Percentiles rank a stretch among this genome's conserved stretches.
Conservation (phyloP, 2,797 vertebrate genomes). For the Pseudochaenichthys georgianus region DNA sequence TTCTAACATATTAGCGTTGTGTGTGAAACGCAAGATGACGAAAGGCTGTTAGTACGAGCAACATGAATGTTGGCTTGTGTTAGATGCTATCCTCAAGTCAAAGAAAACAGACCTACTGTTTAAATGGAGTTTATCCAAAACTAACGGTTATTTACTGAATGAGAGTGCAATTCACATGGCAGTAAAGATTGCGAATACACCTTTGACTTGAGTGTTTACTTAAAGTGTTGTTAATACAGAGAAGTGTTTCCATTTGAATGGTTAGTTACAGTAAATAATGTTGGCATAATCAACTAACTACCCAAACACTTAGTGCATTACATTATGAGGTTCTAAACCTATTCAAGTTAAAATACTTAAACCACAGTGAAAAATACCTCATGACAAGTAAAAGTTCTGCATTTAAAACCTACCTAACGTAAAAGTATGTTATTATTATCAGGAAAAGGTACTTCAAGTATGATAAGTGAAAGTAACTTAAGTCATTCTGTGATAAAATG, state of each 20-base stretch:
- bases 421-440: too few species aligned
- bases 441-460: not conserved
- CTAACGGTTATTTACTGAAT: not conserved
- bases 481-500: not conserved
- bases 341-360: not conserved
- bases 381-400: not conserved
- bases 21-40: rapidly evolving
- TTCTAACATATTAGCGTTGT: rapidly evolving
- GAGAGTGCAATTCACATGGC: not conserved
- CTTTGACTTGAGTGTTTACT: not conserved
- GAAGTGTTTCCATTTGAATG: not conserved
- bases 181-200: not conserved
- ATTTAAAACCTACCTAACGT: not conserved
- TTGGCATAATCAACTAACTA: not conserved
- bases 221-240: not conserved
- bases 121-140: not conserved
- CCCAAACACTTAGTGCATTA: not conserved
- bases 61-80: not conserved
- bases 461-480: not conserved
- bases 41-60: not conserved
- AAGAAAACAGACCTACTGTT: rapidly evolving
- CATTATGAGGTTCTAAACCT: not conserved
- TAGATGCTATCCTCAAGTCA: not conserved
- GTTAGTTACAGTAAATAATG: not conserved
- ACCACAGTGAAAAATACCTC: not conserved